Evolutionary conservation across 2,797 vertebrate species (phyloP).

Genomic region (Hoplostethus atlanticus): DNA sequence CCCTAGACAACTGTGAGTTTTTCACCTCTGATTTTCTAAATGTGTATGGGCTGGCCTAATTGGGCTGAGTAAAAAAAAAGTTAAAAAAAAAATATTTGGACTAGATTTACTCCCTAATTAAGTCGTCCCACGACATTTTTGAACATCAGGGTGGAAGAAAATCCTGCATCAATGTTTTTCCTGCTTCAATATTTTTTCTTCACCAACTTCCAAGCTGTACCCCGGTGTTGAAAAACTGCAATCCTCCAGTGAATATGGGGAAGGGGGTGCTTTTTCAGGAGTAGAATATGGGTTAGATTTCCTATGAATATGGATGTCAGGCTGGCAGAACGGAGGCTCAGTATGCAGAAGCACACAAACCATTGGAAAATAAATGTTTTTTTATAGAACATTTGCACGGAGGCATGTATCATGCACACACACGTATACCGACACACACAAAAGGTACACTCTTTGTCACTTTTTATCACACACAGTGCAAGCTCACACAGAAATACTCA

Average conservation of each 20-base stretch:
- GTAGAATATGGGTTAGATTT: slow-evolving; percentile 50
- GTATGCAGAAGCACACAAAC: slow-evolving; percentile 20
- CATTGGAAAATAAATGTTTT: background rate
- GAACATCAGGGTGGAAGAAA: background rate
- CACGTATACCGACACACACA: background rate
- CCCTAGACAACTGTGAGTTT: background rate
- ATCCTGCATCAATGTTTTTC: background rate
- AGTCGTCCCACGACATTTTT: background rate
- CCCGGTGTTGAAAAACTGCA: background rate
- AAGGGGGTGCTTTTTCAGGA: slow-evolving; percentile 28
- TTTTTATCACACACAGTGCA: background rate
- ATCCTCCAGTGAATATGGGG: slow-evolving; percentile 18
- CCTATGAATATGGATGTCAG: slow-evolving; percentile 53
- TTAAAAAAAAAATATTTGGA: slow-evolving; percentile 4
- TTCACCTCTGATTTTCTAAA: background rate
- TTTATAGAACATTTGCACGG: slow-evolving; percentile 13
- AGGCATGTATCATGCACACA: background rate
- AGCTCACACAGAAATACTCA: background rate
- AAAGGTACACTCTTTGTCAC: background rate
- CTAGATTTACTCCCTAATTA: background rate
- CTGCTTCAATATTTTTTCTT: background rate
- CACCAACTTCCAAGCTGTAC: background rate
- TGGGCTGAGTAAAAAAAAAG: background rate
- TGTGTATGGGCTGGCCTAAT: background rate
- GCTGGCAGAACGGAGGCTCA: slow-evolving; percentile 16